A percentile compares a stretch with the other conserved stretches of the same genome.
These are phyloP conservation scores for Meloidogyne chitwoodi DNA, from an alignment of 1,140 invertebrate genomes.

Conservation along the genomic window DNA sequence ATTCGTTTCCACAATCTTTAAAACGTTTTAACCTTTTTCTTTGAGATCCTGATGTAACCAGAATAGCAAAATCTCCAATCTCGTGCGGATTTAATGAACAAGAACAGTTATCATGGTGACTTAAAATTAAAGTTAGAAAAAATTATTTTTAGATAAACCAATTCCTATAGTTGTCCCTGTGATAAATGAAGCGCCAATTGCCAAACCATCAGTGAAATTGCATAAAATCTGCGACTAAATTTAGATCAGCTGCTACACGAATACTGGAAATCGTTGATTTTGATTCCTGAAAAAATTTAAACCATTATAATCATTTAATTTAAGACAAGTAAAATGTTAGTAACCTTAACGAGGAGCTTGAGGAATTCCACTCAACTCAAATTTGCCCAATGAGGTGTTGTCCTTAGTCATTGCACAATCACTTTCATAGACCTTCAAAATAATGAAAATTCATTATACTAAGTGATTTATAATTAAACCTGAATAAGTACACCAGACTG, in stretches of 20 bases:
- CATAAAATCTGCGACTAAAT: slow-evolving; percentile 86
- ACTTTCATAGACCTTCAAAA: slow-evolving; percentile 38
- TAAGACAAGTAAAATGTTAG: no score
- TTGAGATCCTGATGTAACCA: slow-evolving; percentile 85
- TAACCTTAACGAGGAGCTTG: slow-evolving; percentile 36
- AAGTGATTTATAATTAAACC: neutral
- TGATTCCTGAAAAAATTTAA: neutral
- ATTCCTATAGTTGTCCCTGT: slow-evolving; percentile 67
- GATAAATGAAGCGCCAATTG: slow-evolving; percentile 88
- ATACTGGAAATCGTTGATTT: slow-evolving; percentile 5
- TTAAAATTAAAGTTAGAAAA: slow-evolving; percentile 56
- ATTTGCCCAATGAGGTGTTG: slow-evolving; percentile 48
- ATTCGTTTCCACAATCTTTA: no score
- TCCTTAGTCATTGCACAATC: slow-evolving; percentile 45
- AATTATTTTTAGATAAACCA: slow-evolving; percentile 26
- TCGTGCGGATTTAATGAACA: slow-evolving; percentile 95
- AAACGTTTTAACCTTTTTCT: slow-evolving; percentile 66
- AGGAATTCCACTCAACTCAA: slow-evolving; percentile 65
- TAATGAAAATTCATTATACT: slow-evolving; percentile 2
- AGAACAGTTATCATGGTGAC: slow-evolving; percentile 88
- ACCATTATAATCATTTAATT: no score
- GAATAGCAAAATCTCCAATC: slow-evolving; percentile 95
- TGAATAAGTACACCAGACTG: slow-evolving; percentile 42
- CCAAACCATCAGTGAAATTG: slow-evolving; percentile 95
- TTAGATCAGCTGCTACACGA: slow-evolving; percentile 83